Percentiles rank a stretch among this genome's conserved stretches.
Evolutionary conservation across 2,888 invertebrate genomes (phyloP).

Genomic region (Drosophila meridionalis): DNA sequence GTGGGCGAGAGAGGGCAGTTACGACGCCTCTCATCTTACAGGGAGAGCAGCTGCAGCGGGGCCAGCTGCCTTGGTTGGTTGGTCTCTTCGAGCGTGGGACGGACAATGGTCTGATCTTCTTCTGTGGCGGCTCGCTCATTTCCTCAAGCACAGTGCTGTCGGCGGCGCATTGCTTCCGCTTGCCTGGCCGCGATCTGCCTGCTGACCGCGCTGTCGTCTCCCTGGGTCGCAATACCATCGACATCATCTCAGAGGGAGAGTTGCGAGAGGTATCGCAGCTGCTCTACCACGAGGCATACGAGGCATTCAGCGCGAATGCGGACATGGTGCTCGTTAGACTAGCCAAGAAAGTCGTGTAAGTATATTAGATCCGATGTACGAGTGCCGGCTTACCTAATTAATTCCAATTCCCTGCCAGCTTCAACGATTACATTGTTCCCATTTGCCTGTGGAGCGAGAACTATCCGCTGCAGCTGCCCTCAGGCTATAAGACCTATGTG

Average conservation of each 20-base stretch:
- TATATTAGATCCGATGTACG: neutral
- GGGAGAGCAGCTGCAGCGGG: slow-evolving; percentile 78
- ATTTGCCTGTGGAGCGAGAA: slow-evolving; percentile 82
- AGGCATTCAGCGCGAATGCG: slow-evolving; percentile 81
- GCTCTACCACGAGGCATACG: slow-evolving; percentile 84
- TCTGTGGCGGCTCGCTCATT: slow-evolving; percentile 82
- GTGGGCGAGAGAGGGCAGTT: slow-evolving; percentile 60
- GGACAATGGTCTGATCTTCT: slow-evolving; percentile 78
- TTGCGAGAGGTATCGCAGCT: slow-evolving; percentile 72
- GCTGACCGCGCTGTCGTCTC: slow-evolving; percentile 76
- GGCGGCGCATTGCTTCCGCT: slow-evolving; percentile 85
- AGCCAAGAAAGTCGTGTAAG: slow-evolving; percentile 72
- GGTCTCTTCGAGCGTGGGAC: slow-evolving; percentile 86
- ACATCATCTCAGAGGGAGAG: slow-evolving; percentile 51
- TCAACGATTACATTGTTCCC: slow-evolving; percentile 68
- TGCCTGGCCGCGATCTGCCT: slow-evolving; percentile 49
- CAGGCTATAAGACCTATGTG: slow-evolving; percentile 85
- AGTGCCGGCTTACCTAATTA: neutral
- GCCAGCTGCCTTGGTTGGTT: slow-evolving; percentile 89
- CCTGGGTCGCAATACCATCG: slow-evolving; percentile 84
- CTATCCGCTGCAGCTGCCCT: slow-evolving; percentile 71
- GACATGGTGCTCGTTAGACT: slow-evolving; percentile 86
- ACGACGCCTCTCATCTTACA: slow-evolving; percentile 67
- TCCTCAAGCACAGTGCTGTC: slow-evolving; percentile 75
- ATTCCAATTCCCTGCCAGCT: slow-evolving; percentile 48